A percentile compares a stretch with the other conserved stretches of the same genome.
phyloP scores from a whole-genome alignment of 2,797 vertebrate species.

The Pangasius sanitwongsei region DNA sequence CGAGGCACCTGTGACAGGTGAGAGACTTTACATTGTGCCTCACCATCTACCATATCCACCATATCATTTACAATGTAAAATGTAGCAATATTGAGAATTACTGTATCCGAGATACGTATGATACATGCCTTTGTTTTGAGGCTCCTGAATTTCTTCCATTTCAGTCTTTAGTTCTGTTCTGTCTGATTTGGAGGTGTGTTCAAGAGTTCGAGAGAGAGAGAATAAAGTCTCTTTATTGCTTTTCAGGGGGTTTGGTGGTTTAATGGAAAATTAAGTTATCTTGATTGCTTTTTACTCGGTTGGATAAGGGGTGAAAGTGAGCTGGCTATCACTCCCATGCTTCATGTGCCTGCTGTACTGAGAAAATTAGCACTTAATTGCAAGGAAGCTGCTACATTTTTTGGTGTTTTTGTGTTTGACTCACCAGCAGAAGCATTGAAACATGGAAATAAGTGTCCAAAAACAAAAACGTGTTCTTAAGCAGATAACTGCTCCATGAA shows the following conservation, averaged over 20 bases:
- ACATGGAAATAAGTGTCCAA: slow-evolving; percentile 6
- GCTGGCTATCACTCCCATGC: slow-evolving; percentile 12
- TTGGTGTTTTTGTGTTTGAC: slow-evolving; percentile 5
- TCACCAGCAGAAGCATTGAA: slow-evolving; percentile 13
- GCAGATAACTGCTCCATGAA: background rate
- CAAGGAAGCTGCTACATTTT: slow-evolving; percentile 26
- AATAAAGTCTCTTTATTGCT: background rate
- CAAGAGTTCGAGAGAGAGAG: background rate
- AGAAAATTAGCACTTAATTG: slow-evolving; percentile 33
- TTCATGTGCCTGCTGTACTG: slow-evolving; percentile 17
- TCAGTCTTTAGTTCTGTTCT: background rate
- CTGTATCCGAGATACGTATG: background rate
- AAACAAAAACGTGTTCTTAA: background rate
- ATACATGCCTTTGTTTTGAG: background rate
- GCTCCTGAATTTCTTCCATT: background rate
- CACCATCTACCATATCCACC: background rate
- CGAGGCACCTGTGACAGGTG: slow-evolving; percentile 83
- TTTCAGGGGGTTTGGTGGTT: slow-evolving; percentile 1
- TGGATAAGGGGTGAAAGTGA: slow-evolving; percentile 14
- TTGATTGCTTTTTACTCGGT: slow-evolving; percentile 20
- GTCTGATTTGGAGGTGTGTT: background rate
- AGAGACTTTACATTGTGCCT: background rate
- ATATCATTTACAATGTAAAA: background rate
- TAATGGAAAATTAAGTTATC: slow-evolving; percentile 27
- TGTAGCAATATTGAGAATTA: background rate